Conservation (phyloP, 2,888 invertebrate genomes). For the Neocrepidodera transversa region DNA sequence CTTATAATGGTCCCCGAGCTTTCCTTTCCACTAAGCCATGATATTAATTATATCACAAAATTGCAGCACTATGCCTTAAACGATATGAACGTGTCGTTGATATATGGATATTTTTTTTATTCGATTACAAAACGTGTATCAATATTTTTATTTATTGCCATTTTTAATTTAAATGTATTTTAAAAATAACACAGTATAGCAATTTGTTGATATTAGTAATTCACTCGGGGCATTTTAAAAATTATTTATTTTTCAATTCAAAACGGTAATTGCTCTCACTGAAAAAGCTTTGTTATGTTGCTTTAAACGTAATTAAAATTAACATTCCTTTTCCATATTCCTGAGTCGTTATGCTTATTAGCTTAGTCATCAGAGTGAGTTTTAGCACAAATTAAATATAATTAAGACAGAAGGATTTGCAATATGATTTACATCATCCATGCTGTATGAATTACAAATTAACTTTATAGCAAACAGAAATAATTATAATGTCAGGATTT, state of each 20-base stretch:
- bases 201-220: conserved; percentile 1
- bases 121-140: too few relatives aligned
- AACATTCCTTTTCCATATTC: conserved; percentile 15
- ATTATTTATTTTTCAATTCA: not conserved
- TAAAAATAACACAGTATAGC: not conserved
- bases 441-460: too few relatives aligned
- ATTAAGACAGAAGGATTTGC: conserved; percentile 2
- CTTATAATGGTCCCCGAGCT: conserved; percentile 34
- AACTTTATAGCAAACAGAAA: too few relatives aligned
- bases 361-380: conserved; percentile 1
- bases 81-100: not conserved
- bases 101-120: too few relatives aligned
- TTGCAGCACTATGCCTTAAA: not conserved
- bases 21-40: conserved; percentile 25
- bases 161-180: too few relatives aligned
- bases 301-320: conserved; percentile 16
- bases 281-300: conserved; percentile 22
- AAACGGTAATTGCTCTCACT: conserved; percentile 1
- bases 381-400: conserved; percentile 9
- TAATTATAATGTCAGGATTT: too few relatives aligned
- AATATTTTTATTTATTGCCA: too few relatives aligned
- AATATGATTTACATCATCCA: not conserved
- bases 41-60: conserved; percentile 26
- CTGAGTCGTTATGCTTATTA: conserved; percentile 18
- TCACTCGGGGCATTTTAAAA: not conserved